These are phyloP conservation scores for Oreochromis mossambicus DNA, from an alignment of 2,797 vertebrate species.

Conservation along the genomic window DNA sequence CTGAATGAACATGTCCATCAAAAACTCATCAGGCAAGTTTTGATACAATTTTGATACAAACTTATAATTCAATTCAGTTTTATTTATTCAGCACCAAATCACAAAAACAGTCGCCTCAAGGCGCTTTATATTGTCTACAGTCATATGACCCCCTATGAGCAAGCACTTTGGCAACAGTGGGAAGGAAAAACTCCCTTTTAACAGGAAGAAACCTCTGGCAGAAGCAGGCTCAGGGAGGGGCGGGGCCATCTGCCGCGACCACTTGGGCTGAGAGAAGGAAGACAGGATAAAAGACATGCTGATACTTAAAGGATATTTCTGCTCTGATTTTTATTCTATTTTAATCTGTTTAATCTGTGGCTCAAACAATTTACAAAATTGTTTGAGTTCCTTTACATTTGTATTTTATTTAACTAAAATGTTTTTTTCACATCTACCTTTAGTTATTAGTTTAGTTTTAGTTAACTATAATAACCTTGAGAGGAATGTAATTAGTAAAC, in stretches of 20 bases:
- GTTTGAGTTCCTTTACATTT: not conserved
- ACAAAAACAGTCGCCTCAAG: accelerated
- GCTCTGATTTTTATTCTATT: not conserved
- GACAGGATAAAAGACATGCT: not conserved
- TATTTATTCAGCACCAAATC: not conserved
- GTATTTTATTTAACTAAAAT: not conserved
- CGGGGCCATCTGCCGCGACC: accelerated
- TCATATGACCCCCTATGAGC: not conserved
- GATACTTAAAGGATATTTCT: not conserved
- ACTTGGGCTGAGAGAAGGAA: not conserved
- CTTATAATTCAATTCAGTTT: not conserved
- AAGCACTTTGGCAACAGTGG: not conserved
- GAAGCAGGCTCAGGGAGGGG: not conserved
- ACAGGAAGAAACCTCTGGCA: accelerated
- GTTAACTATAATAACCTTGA: not conserved
- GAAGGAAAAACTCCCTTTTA: not conserved
- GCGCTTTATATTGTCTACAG: not conserved
- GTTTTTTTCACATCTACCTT: not conserved
- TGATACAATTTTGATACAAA: not conserved
- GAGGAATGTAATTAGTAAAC: not conserved
- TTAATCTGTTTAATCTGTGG: not conserved
- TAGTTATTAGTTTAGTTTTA: not conserved
- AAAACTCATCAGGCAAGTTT: not conserved
- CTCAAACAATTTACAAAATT: not conserved
- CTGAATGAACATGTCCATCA: not conserved